A percentile compares a stretch with the other conserved stretches of the same genome.
Conservation (phyloP, 2,113 vertebrate species). For the Oryzias javanicus region DNA sequence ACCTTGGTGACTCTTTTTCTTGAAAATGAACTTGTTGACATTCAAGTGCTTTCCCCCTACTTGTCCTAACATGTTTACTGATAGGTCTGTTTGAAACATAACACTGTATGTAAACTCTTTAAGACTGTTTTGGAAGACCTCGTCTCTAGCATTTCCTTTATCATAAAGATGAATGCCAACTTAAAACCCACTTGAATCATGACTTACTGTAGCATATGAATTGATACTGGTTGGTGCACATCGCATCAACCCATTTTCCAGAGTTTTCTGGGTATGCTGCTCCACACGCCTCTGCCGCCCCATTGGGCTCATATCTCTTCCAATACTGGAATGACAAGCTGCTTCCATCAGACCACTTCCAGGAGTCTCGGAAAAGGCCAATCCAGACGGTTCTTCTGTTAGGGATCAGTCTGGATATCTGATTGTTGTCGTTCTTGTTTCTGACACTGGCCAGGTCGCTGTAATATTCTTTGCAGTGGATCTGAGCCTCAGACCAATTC, state of each 20-base stretch:
- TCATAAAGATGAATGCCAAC: too few relatives aligned
- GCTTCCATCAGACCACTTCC: neutral
- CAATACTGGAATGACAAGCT: neutral
- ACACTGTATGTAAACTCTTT: too few relatives aligned
- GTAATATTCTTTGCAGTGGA: constrained; percentile 1
- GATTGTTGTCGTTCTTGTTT: neutral
- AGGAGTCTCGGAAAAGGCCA: neutral
- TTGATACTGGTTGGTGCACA: neutral
- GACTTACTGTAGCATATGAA: constrained; percentile 1
- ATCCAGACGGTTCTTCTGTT: neutral
- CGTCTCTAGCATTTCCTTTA: too few relatives aligned
- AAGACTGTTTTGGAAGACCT: too few relatives aligned
- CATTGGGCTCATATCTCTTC: neutral
- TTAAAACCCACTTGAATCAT: too few relatives aligned
- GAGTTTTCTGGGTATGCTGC: neutral
- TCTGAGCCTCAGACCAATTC: neutral
- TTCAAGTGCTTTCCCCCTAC: too few relatives aligned
- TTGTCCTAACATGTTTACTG: too few relatives aligned
- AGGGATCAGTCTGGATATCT: neutral
- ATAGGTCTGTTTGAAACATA: too few relatives aligned
- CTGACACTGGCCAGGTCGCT: constrained; percentile 9
- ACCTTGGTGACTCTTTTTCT: too few relatives aligned
- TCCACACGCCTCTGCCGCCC: neutral
- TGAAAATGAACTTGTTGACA: too few relatives aligned
- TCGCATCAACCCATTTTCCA: neutral